Base-by-base conservation (phyloP, 2,797 vertebrate species). In the Acipenser transmontanus region DNA sequence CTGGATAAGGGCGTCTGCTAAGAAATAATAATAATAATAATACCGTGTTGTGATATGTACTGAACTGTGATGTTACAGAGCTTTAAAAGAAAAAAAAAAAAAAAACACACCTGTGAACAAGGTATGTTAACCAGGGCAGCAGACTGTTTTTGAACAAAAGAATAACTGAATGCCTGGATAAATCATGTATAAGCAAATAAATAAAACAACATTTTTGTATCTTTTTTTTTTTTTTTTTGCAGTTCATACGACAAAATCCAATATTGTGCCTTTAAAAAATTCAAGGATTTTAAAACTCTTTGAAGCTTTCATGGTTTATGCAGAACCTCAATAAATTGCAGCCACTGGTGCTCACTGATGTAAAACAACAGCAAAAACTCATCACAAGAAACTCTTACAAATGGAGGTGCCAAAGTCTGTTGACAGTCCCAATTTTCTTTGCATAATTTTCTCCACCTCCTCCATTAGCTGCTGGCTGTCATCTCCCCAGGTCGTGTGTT, bases 371-470 rank as follows among this genome's bases (percentile, higher is more conserved):
- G 57, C 65, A 67, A 54, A 70, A 14, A 17, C 52, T 13, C 62
- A 70, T 68, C 71, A 60, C 71, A 50, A 66, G 78, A 61, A 67
- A 34, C 49, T 34, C 60, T 70, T 56, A 66, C 72, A 69, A 34
- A 71, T 17, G 47, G 72, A 73, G 70, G 65, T 68, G 69, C 78
- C 78, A 77, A 76, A 82, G 76, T 64, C 71, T 73, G 74, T 75
- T 84, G 82, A 86, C 82, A 82, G 78, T 83, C 83, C 81, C 77
- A 78, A 71, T 71, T 73, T 76, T 71, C 82, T 87, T 86, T 88
- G 84, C 87, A 87, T 89, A 87, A 89, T 79, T 82, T 74, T 77
- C 87, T 76, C 84, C 87, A 78, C 90, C 87, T 77, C 76, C 82
- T 73, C 84, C 82, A 88, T 89, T 88, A 90, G 84, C 77, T 76